Evolutionary conservation across 2,888 invertebrate genomes (phyloP).

Genomic region (Cosmopolites sordidus): DNA sequence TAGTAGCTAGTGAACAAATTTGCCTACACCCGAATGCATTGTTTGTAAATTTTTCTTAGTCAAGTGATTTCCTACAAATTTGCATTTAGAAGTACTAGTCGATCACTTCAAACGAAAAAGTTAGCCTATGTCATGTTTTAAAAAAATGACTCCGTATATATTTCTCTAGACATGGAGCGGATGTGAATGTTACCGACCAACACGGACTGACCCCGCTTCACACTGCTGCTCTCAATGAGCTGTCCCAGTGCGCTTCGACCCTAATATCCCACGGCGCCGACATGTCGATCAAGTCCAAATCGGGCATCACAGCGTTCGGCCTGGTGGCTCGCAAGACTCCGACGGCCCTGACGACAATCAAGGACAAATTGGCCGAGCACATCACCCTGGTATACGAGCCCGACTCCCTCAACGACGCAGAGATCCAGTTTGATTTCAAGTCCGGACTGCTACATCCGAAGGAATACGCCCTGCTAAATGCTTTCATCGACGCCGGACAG

Average conservation of each 20-base stretch:
- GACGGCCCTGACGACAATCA: conserved; percentile 76
- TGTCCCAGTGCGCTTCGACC: conserved; percentile 79
- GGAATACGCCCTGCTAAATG: conserved; percentile 81
- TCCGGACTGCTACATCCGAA: conserved; percentile 76
- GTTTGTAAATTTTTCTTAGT: no score
- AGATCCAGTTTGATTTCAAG: conserved; percentile 76
- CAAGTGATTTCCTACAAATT: no score
- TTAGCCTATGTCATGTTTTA: no score
- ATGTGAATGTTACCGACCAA: conserved; percentile 78
- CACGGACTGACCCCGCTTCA: conserved; percentile 84
- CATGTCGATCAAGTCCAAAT: conserved; percentile 80
- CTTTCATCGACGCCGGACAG: conserved; percentile 83
- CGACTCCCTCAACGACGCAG: conserved; percentile 73
- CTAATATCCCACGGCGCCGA: conserved; percentile 81
- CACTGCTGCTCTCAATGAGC: conserved; percentile 78
- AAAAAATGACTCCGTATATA: no score
- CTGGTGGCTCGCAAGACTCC: conserved; percentile 84
- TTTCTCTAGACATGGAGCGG: conserved; percentile 69
- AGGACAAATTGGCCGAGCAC: conserved; percentile 74
- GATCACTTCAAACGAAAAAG: no score
- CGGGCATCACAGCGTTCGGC: conserved; percentile 79
- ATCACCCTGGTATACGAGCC: conserved; percentile 73
- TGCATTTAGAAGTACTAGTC: no score
- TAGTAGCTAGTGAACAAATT: no score
- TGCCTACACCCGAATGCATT: no score